These are phyloP conservation scores for Scylla paramamosain DNA, from an alignment of 1,140 invertebrate genomes.

Conservation along the genomic window DNA sequence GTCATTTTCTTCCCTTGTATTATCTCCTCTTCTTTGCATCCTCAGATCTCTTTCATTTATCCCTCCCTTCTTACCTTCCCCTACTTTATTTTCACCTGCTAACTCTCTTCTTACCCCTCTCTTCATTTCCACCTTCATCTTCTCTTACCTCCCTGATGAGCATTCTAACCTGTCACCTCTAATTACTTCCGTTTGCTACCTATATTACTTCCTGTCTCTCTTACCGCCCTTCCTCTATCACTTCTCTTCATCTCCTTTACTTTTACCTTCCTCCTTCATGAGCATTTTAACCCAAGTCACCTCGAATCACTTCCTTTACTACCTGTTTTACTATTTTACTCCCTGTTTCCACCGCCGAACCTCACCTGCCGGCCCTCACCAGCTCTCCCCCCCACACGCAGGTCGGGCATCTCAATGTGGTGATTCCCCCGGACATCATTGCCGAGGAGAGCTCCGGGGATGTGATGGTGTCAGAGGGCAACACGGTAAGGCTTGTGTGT, in stretches of 20 bases:
- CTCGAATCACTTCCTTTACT: no score
- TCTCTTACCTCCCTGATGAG: background rate
- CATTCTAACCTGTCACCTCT: background rate
- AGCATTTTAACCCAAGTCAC: no score
- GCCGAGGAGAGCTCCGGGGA: constrained; percentile 93
- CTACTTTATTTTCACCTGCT: background rate
- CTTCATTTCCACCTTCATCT: background rate
- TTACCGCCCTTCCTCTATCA: no score
- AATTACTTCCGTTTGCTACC: background rate
- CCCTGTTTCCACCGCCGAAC: background rate
- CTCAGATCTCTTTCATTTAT: background rate
- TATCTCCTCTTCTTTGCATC: background rate
- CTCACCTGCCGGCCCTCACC: background rate
- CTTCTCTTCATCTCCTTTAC: no score
- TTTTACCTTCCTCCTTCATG: no score
- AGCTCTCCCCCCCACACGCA: background rate
- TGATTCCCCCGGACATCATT: constrained; percentile 94
- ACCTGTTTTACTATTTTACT: no score
- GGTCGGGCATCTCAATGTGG: constrained; percentile 86
- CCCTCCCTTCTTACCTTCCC: background rate
- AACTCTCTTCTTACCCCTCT: background rate
- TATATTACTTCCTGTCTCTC: no score
- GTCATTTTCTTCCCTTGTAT: background rate
- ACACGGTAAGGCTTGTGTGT: constrained; percentile 92
- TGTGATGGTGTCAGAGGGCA: constrained; percentile 94